Evolutionary conservation across 2,113 vertebrate species (phyloP), one percentile per base, ranked within the genome.

Genomic region (Pelecanus crispus): DNA sequence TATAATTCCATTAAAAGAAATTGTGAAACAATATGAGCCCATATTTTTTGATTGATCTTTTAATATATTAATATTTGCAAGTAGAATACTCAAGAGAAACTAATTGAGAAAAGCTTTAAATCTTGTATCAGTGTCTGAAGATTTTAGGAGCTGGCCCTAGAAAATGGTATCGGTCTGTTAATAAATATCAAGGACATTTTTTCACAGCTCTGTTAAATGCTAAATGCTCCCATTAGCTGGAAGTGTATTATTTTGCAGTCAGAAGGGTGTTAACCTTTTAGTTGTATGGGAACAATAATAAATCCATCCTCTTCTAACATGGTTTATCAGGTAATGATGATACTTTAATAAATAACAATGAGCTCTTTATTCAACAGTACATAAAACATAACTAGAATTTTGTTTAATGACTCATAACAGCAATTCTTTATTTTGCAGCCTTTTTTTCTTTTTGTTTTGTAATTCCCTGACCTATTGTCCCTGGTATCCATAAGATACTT

Each of bases 321-420:
- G 42, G 71, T 90, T 97, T 97, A 97, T 88, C 94, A 74, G 91
- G 88, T 92, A 95, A 79, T 58, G 78, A 95, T 65, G 50, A 63
- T 80, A 73, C 45, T 91, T 95, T 90, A 89, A 97, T 94, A 96
- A 97, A 97, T 93, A 97, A 93, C 81, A 92, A 77, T 73, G 88
- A 96, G 84, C 55, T 93, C 87, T 97, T 97, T 96, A 94, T 96
- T 96, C 95, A 97, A 92, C 92, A 97, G 70, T 87, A 97, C 97
- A 97, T 97, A 97, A 97, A 98, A 95, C 68, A 81, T 97, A 97
- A 97, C 97, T 94, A 98, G 97, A 96, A 97, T 97, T 97, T 96
- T 97, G 97, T 92, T 97, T 95, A 98, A 98, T 97, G 96, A 90
- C 72, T 97, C 96, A 88, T 95, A 95, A 72, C 94, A 71, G 86